These are phyloP conservation scores for Carollia perspicillata DNA, from an alignment of 2,113 vertebrate species.

Conservation along the genomic window DNA sequence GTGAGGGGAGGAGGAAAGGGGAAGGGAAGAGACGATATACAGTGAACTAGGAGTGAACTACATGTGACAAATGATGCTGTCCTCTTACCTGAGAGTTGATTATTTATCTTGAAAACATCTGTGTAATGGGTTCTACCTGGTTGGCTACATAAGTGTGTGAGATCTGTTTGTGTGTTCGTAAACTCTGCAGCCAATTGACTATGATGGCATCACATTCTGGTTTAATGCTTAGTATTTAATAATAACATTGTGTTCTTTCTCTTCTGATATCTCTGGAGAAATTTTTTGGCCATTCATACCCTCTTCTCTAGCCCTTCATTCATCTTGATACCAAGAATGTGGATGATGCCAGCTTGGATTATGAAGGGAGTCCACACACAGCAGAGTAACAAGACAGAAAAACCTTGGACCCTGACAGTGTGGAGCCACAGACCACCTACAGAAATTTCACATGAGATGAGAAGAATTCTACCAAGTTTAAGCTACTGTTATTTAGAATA, in stretches of 20 bases:
- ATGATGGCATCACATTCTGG: not conserved
- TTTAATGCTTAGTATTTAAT: not conserved
- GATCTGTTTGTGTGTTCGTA: not conserved
- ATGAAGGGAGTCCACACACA: not conserved
- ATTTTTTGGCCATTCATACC: not conserved
- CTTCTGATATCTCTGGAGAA: not conserved
- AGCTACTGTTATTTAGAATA: not conserved
- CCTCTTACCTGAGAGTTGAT: not conserved
- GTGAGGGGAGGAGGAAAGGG: not conserved
- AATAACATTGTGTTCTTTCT: not conserved
- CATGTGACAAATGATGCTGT: not conserved
- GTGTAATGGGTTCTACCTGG: not conserved
- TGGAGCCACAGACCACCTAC: not conserved
- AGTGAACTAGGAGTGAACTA: not conserved
- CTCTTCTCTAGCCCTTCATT: not conserved
- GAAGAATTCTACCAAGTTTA: not conserved
- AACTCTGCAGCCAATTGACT: not conserved
- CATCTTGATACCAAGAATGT: not conserved
- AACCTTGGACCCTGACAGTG: not conserved
- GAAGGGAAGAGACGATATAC: not conserved
- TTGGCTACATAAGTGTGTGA: not conserved
- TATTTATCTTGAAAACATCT: not conserved
- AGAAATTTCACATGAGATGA: not conserved
- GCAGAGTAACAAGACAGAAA: not conserved
- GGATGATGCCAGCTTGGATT: not conserved